phyloP scores from a whole-genome alignment of 2,888 invertebrate species.

The Girardia tigrina region DNA sequence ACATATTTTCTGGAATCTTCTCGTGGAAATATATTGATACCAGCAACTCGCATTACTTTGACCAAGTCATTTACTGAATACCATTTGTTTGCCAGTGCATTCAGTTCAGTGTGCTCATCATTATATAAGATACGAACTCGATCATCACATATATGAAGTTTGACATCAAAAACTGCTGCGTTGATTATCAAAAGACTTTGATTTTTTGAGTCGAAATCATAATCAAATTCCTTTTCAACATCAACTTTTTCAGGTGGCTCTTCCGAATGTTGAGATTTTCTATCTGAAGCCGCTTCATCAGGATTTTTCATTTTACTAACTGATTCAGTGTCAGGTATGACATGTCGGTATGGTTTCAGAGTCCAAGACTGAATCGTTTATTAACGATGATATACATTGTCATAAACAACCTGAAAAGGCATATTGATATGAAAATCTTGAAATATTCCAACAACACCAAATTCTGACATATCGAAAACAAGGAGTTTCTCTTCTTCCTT shows the following conservation, averaged over 20 bases:
- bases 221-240: not conserved
- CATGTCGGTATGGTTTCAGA: conserved; percentile 39
- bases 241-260: not conserved
- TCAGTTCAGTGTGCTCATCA: conserved; percentile 26
- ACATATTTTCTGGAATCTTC: conserved; percentile 49
- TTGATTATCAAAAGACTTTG: conserved; percentile 45
- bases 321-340: not conserved
- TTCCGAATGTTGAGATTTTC: not conserved
- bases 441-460: conserved; percentile 47
- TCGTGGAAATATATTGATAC: conserved; percentile 48
- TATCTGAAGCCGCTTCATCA: not conserved
- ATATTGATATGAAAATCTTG: conserved; percentile 50
- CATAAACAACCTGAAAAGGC: conserved; percentile 43
- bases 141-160: conserved; percentile 43
- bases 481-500: conserved; percentile 43
- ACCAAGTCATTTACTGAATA: conserved; percentile 28
- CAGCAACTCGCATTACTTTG: conserved; percentile 39
- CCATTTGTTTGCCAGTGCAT: conserved; percentile 26
- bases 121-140: conserved; percentile 26
- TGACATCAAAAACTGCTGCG: conserved; percentile 48
- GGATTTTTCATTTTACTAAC: not conserved
- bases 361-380: conserved; percentile 46
- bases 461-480: conserved; percentile 44
- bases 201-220: conserved; percentile 41
- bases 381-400: not conserved